A percentile compares a stretch with the other conserved stretches of the same genome.
These are phyloP conservation scores for Mamestra brassicae DNA, from an alignment of 2,888 invertebrate species.

Conservation along the genomic window DNA sequence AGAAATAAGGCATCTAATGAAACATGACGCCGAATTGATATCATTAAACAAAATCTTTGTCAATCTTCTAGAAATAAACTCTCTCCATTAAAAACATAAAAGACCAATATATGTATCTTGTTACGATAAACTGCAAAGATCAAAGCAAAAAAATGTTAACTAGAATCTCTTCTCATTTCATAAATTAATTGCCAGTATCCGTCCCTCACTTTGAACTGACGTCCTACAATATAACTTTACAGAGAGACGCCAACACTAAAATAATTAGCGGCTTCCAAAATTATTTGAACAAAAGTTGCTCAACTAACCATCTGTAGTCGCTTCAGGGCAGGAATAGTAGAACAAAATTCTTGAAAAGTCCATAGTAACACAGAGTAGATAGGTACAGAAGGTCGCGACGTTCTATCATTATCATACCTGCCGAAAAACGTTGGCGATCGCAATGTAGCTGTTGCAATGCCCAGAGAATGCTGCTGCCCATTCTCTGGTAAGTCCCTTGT, in stretches of 20 bases:
- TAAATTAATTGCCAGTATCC: conserved; percentile 9
- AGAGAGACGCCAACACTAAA: conserved; percentile 8
- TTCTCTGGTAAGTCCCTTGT: no score
- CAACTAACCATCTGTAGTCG: neutral
- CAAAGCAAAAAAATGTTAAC: neutral
- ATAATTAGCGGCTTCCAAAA: conserved; percentile 15
- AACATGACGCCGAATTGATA: no score
- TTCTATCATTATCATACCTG: no score
- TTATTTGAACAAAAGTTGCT: conserved; percentile 7
- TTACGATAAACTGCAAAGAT: neutral
- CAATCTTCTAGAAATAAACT: neutral
- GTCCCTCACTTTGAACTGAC: neutral
- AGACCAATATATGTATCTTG: conserved; percentile 4
- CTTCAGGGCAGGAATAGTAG: neutral
- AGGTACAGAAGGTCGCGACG: neutral
- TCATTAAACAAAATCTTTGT: neutral
- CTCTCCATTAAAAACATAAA: neutral
- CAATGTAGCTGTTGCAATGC: no score
- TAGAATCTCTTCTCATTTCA: neutral
- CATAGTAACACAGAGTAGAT: neutral
- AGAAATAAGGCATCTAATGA: no score
- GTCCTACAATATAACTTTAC: conserved; percentile 6
- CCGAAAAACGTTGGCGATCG: no score
- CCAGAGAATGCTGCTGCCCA: no score
- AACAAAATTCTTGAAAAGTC: conserved; percentile 3